phyloP scores from a whole-genome alignment of 1,140 invertebrate genomes.

The Arion vulgaris region DNA sequence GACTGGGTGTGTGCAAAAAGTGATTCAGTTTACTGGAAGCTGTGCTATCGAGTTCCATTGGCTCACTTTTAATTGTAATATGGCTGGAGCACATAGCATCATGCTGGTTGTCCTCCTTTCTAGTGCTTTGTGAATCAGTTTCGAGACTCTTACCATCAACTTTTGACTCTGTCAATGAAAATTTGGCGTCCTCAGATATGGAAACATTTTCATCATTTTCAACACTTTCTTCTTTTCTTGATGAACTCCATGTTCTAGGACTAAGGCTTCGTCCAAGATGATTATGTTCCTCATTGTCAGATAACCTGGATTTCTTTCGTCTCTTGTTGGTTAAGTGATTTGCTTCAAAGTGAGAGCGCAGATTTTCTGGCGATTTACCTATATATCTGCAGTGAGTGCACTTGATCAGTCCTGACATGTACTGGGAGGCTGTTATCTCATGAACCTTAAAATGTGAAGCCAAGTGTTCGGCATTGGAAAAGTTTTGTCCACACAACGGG shows the following conservation, averaged over 20 bases:
- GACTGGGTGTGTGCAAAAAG: constrained; percentile 9
- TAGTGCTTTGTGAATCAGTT: neutral
- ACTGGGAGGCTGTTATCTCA: constrained; percentile 55
- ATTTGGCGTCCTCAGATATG: too few species aligned
- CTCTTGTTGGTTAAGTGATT: constrained; percentile 52
- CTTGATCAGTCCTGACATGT: constrained; percentile 46
- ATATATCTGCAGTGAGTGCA: constrained; percentile 60
- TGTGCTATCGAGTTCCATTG: constrained; percentile 13
- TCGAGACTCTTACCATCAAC: neutral
- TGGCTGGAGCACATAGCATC: neutral
- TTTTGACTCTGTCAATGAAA: neutral
- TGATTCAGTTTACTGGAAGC: neutral
- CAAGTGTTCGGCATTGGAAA: constrained; percentile 54
- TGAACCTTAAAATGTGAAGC: constrained; percentile 62
- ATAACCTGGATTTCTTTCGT: constrained; percentile 29
- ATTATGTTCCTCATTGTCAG: constrained; percentile 10
- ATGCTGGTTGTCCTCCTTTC: neutral
- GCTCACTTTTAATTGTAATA: constrained; percentile 9
- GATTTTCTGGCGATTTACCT: constrained; percentile 52
- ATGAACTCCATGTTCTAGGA: neutral
- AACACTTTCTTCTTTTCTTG: neutral
- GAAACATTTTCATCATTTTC: neutral
- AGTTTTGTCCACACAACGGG: constrained; percentile 62
- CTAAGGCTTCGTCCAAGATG: neutral
- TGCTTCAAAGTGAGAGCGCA: constrained; percentile 57